Base-by-base conservation (phyloP, 2,113 vertebrate species). In the Corynorhinus townsendii region DNA sequence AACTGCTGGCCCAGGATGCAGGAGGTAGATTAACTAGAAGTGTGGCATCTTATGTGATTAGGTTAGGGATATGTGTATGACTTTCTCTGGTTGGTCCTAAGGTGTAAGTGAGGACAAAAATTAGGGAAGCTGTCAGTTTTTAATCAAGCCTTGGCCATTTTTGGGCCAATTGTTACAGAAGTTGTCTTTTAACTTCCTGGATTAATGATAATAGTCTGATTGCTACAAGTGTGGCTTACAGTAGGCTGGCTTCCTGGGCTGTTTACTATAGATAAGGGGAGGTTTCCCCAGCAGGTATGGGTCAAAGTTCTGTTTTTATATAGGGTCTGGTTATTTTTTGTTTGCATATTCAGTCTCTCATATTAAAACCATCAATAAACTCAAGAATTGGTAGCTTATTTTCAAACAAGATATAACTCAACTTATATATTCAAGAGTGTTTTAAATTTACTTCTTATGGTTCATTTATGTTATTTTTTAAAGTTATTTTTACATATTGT, bases 291-390 rank as follows among this genome's bases (percentile, higher is more conserved):
- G 28, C 3, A 47, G 69, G 38, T 52, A n/a, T 75, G 24, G 45
- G 49, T 72, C 19, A 40, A 28, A 71, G 28, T 56, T 84, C 19
- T 89, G 33, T 59, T 95, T 69, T 76, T 84, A 73, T 11, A 33
- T 14, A 66, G 49, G 1, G 3, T 38, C 49, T 93, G 62, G 17
- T 30, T 47, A 45, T 76, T 90, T 24, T 79, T 49, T 20, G 2
- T 89, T 66, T 80, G 52, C 59, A 75, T 88, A 71, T 89, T 85
- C 33, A 91, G 2, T 52, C 45, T 84, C 35, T 73, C 28, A 72
- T 91, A 79, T 89, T 89, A 93, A 93, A 86, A 56, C 19, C 68
- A 80, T 83, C 81, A 86, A 76, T 59, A 82, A 87, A 91, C 15
- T 81, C 30, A 38, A 90, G 71, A 81, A 64, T 59, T 96, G 38